Evolutionary conservation across 2,113 vertebrate species (phyloP).

Genomic region (Myotis davidii): DNA sequence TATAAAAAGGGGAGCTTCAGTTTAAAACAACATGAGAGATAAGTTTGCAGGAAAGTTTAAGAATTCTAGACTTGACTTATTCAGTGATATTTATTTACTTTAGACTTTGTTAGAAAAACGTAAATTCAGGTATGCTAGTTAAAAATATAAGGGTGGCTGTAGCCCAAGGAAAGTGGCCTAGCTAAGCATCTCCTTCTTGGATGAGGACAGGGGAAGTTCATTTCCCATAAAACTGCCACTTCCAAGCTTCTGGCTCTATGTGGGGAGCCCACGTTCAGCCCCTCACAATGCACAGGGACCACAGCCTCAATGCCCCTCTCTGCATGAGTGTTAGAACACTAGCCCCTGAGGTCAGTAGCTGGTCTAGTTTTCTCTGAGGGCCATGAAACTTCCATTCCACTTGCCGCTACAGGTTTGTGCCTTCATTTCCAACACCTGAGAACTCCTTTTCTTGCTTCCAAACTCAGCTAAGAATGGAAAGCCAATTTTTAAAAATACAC

Average conservation of each 20-base stretch:
- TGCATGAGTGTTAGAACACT: fast-evolving
- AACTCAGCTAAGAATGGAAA: background rate
- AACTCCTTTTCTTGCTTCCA: background rate
- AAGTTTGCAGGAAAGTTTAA: slow-evolving; percentile 25
- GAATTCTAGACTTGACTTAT: slow-evolving; percentile 58
- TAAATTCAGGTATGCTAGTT: slow-evolving; percentile 51
- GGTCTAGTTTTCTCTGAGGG: background rate
- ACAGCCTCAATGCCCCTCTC: background rate
- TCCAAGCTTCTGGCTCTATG: slow-evolving; percentile 25
- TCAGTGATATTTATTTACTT: slow-evolving; percentile 55
- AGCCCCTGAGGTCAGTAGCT: background rate
- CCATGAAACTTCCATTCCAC: background rate
- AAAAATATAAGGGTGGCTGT: slow-evolving; percentile 30
- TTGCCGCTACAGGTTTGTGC: background rate
- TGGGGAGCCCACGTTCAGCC: background rate
- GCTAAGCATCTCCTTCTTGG: background rate
- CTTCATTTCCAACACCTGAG: background rate
- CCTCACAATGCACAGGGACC: background rate
- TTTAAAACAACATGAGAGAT: slow-evolving; percentile 37
- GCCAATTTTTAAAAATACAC: background rate
- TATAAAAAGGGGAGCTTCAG: background rate
- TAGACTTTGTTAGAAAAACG: slow-evolving; percentile 44
- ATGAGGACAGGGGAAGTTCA: background rate
- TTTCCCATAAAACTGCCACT: slow-evolving; percentile 51
- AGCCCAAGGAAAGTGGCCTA: slow-evolving; percentile 58